Evolutionary conservation across 2,113 vertebrate species (phyloP).

Genomic region (Bombycilla garrulus): DNA sequence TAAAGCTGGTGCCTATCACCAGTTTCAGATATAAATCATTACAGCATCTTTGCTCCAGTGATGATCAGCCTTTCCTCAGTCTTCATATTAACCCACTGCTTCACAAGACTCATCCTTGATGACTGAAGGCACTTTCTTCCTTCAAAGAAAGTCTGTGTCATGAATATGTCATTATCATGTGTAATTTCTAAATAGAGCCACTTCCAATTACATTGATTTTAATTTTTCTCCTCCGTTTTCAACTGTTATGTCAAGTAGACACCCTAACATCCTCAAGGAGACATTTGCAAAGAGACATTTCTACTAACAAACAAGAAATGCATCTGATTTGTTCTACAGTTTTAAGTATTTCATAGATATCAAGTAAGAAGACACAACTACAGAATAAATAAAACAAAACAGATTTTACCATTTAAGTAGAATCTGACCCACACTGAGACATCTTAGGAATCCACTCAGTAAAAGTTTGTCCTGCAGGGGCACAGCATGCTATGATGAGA

Average conservation of each 20-base stretch:
- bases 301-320: background rate
- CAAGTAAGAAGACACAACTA: background rate
- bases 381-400: background rate
- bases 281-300: background rate
- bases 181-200: background rate
- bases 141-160: background rate
- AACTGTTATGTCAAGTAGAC: background rate
- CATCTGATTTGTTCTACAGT: background rate
- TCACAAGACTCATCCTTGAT: background rate
- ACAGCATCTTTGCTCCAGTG: background rate
- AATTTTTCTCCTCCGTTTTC: background rate
- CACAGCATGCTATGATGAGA: accelerated
- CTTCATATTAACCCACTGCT: background rate
- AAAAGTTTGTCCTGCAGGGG: background rate
- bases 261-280: background rate
- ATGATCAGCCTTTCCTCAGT: background rate
- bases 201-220: background rate
- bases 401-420: background rate
- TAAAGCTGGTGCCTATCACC: background rate
- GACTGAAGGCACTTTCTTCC: background rate
- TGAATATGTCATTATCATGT: background rate
- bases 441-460: background rate
- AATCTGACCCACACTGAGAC: background rate
- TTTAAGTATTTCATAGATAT: background rate
- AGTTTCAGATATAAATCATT: background rate